Base-by-base conservation (phyloP, 2,888 invertebrate genomes). In the Mamestra brassicae region DNA sequence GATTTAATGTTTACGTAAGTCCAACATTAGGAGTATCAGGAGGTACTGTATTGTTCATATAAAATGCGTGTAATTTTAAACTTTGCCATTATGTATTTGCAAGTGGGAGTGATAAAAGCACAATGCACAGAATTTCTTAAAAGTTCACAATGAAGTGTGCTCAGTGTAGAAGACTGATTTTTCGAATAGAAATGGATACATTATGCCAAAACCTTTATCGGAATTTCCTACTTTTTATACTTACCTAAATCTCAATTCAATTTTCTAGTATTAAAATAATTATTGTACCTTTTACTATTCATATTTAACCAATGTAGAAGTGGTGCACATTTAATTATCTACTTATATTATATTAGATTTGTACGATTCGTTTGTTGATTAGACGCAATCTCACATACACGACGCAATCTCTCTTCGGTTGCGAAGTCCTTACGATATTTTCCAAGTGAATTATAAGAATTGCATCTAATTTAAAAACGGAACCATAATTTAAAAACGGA, bases 141-240 rank as follows among this genome's bases (percentile, higher is more conserved):
- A 26, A 87, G 80, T 83, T 81, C 87, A 86, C 87, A 84, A 82
- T 85, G 79, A 85, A 85, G 91, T 89, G 94, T 93, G 95, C 95
- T 95, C 95, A 94, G 94, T 90, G 91, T 93, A 90, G 91, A 96
- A 96, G 96, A 96, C 96, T 96, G 96, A 96, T 95, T 95, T 93
- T 93, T 93, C 89, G 88, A 92, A 92, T 87, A 87, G 83, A 83
- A 83, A 78, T 77, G 86, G 83, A 81, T 80, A 80, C 79, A 75
- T 85, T 84, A 89, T 85, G 92, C 92, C 93, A 92, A 94, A 92
- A 88, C 85, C 72, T 65, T 74, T 81, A 88, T 86, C 85, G 82
- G 86, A 89, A 87, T 82, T 89, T 89, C 88, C 87, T 87, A 90
- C 85, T 84, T 88, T 89, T 89, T 76, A 75, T 80, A 85, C 82